Base-by-base conservation (phyloP, 2,113 vertebrate genomes). In the Melospiza melodia region DNA sequence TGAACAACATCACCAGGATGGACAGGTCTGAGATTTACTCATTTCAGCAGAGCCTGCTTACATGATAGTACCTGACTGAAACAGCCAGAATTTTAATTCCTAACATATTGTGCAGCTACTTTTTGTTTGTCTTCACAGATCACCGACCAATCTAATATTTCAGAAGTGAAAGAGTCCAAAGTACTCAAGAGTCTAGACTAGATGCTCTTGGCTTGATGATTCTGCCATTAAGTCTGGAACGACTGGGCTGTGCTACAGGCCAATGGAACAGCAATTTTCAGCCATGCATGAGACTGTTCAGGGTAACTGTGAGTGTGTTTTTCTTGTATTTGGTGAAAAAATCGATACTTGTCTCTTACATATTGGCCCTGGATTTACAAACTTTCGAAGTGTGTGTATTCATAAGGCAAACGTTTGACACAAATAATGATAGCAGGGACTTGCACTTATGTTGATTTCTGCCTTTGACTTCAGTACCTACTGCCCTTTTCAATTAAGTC, bases 1-100 rank as follows among this genome's bases (percentile, higher is more conserved):
- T 96, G 87, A 96, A 95, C 89, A 89, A 83, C 48, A 77, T 95
- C 97, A 97, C 69, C 24, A 76, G 96, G 73, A 97, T 52, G 44
- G 52, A 96, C 59, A 96, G 51, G 54, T 51, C 78, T 87, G 72
- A 97, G 86, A 97, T 94, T 82, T 91, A 97, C 49, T 95, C 51
- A 84, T 92, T 91, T 77, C 18, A 90, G 75, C 39, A 88, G 74
- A 92, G 76, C 27, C 79, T 46, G 57, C 58, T 79, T 59, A 67
- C 68, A 41, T 52, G 37, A 43, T 5, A 87, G 15, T 39, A 86
- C 63, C 91, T 91, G 96, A 94, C 87, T 69, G 74, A 87, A 87
- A 96, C 30, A 97, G 91, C 24, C 62, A 91, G 48, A 86, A 66
- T 93, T 93, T 97, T 43, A 96, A 79, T 67, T 72, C n/a, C 62